phyloP scores from a whole-genome alignment of 2,113 vertebrate species.

The Todiramphus chloris region DNA sequence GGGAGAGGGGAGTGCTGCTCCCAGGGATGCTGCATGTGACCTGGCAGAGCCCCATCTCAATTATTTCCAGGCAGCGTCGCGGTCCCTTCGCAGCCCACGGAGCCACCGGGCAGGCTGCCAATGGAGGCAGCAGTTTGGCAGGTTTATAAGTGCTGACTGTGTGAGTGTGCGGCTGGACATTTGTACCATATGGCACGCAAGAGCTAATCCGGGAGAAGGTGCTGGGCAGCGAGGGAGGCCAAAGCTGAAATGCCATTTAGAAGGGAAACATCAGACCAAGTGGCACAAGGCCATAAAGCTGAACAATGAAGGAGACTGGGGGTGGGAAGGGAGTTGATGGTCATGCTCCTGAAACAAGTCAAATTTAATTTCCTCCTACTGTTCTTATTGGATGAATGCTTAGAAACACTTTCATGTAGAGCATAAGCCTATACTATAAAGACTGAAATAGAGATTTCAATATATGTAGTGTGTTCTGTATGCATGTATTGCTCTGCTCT shows the following conservation, averaged over 20 bases:
- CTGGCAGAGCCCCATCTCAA: slow-evolving; percentile 61
- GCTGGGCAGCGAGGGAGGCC: slow-evolving; percentile 51
- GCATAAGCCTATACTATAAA: neutral
- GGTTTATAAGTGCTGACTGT: slow-evolving; percentile 50
- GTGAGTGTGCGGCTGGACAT: slow-evolving; percentile 50
- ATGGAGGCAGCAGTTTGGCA: slow-evolving; percentile 69
- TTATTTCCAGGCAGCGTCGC: slow-evolving; percentile 46
- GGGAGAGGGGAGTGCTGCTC: neutral
- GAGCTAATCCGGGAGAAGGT: slow-evolving; percentile 73
- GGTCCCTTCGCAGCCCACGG: slow-evolving; percentile 26
- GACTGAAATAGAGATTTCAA: neutral
- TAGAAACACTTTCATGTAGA: neutral
- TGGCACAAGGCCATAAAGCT: slow-evolving; percentile 57
- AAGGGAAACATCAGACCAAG: slow-evolving; percentile 53
- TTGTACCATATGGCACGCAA: slow-evolving; percentile 77
- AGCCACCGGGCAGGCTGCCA: slow-evolving; percentile 72
- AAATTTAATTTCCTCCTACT: neutral
- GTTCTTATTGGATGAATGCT: neutral
- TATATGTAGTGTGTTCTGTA: neutral
- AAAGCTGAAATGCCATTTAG: slow-evolving; percentile 76
- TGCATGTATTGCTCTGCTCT: neutral
- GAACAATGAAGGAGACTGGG: slow-evolving; percentile 35
- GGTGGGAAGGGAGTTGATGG: neutral
- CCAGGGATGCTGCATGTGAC: rapidly evolving
- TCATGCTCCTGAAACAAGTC: neutral